Percentiles rank a stretch among this genome's conserved stretches.
These are phyloP conservation scores for Irena cyanogastra DNA, from an alignment of 2,113 vertebrate species.

Conservation along the genomic window DNA sequence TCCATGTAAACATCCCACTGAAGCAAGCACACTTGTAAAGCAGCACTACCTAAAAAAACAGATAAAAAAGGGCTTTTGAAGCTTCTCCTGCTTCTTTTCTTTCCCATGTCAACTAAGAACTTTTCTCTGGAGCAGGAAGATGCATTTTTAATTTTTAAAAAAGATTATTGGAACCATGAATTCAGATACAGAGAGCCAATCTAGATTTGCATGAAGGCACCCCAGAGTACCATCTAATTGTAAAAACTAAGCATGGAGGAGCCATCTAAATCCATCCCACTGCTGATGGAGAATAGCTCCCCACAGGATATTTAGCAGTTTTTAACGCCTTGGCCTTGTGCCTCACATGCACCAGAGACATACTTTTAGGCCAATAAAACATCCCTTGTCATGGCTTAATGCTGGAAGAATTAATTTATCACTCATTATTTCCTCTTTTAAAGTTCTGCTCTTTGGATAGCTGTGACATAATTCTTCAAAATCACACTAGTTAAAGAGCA, in stretches of 20 bases:
- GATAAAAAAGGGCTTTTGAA: not conserved
- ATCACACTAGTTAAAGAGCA: not conserved
- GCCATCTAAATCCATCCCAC: slow-evolving; percentile 21
- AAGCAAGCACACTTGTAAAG: not conserved
- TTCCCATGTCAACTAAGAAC: not conserved
- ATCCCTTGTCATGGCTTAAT: slow-evolving; percentile 39
- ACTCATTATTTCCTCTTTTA: slow-evolving; percentile 55
- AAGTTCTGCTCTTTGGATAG: slow-evolving; percentile 32
- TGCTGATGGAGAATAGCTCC: slow-evolving; percentile 13
- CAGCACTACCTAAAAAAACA: not conserved
- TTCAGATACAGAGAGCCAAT: not conserved
- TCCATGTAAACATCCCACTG: not conserved
- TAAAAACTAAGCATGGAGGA: slow-evolving; percentile 38
- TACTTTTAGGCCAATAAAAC: slow-evolving; percentile 34
- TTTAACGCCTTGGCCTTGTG: slow-evolving; percentile 47
- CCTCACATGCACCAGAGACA: slow-evolving; percentile 16
- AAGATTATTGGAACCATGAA: not conserved
- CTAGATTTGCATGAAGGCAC: slow-evolving; percentile 2
- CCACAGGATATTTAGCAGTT: slow-evolving; percentile 39
- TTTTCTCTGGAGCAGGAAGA: not conserved
- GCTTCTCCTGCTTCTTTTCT: not conserved
- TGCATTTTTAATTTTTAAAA: not conserved
- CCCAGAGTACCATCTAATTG: slow-evolving; percentile 1
- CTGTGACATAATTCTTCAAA: slow-evolving; percentile 30
- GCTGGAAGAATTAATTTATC: slow-evolving; percentile 52